Evolutionary conservation across 2,888 invertebrate species (phyloP).

Genomic region (Platerodrilus igneus): DNA sequence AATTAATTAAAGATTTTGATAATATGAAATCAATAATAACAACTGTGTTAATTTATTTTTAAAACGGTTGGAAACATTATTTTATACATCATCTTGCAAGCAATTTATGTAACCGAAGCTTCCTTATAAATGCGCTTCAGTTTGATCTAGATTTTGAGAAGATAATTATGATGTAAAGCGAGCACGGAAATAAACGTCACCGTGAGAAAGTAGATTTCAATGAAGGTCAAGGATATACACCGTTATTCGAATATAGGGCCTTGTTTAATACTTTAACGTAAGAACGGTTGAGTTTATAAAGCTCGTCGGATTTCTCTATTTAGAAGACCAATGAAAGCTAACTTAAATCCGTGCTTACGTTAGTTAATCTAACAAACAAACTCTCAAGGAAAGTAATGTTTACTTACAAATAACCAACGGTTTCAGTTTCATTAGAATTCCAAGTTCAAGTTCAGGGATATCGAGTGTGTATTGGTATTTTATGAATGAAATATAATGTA

Average conservation of each 20-base stretch:
- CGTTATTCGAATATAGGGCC: constrained; percentile 29
- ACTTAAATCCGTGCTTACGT: too few relatives aligned
- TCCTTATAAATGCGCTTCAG: too few relatives aligned
- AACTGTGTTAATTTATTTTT: too few relatives aligned
- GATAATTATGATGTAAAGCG: too few relatives aligned
- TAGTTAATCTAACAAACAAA: constrained; percentile 1
- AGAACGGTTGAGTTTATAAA: too few relatives aligned
- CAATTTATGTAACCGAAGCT: too few relatives aligned
- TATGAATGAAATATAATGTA: constrained; percentile 43
- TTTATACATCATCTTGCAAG: too few relatives aligned
- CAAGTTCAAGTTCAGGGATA: constrained; percentile 49
- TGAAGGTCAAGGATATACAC: constrained; percentile 38
- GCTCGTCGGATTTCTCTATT: neutral
- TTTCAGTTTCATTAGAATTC: constrained; percentile 47
- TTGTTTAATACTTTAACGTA: too few relatives aligned
- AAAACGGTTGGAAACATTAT: too few relatives aligned
- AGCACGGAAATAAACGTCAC: constrained; percentile 14
- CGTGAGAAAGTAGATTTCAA: constrained; percentile 26
- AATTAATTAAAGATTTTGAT: too few relatives aligned
- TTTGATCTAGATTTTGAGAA: too few relatives aligned
- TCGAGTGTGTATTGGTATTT: constrained; percentile 39
- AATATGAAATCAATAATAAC: too few relatives aligned
- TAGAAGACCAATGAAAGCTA: neutral
- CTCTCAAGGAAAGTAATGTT: neutral
- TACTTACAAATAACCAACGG: constrained; percentile 29